Percentiles rank a stretch among this genome's conserved stretches.
These are phyloP conservation scores for Narcine bancroftii DNA, from an alignment of 2,113 vertebrate species.

Conservation along the genomic window DNA sequence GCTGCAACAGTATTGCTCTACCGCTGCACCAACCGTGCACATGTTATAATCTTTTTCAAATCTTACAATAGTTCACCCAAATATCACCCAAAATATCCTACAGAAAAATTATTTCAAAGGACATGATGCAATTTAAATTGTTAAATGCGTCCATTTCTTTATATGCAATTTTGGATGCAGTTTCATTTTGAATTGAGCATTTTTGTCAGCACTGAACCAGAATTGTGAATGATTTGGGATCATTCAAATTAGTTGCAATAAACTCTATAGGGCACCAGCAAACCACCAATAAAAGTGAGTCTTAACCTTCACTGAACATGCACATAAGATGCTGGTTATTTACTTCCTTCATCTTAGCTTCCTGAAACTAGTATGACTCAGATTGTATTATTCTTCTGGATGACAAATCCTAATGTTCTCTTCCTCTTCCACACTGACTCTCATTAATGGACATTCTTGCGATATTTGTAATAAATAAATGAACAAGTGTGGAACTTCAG, in stretches of 20 bases:
- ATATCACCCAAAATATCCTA: too few relatives aligned
- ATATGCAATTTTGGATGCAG: background rate
- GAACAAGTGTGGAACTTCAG: background rate
- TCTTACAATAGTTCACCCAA: too few relatives aligned
- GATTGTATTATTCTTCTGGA: background rate
- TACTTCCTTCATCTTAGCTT: background rate
- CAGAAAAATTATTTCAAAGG: too few relatives aligned
- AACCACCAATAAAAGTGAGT: background rate
- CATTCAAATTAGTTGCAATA: background rate
- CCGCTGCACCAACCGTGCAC: too few relatives aligned
- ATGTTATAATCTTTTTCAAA: too few relatives aligned
- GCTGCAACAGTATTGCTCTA: too few relatives aligned
- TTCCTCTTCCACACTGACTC: background rate
- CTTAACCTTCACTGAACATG: background rate
- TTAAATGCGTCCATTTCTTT: background rate
- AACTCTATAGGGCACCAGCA: background rate
- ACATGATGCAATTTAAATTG: background rate
- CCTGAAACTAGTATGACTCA: conserved; percentile 13
- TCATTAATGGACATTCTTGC: background rate
- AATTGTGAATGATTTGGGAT: background rate
- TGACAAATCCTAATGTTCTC: background rate
- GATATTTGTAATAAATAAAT: background rate
- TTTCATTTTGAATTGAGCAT: background rate
- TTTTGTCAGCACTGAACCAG: too few relatives aligned
- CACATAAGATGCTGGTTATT: background rate